phyloP scores from a whole-genome alignment of 2,113 vertebrate species.

The Sminthopsis crassicaudata region DNA sequence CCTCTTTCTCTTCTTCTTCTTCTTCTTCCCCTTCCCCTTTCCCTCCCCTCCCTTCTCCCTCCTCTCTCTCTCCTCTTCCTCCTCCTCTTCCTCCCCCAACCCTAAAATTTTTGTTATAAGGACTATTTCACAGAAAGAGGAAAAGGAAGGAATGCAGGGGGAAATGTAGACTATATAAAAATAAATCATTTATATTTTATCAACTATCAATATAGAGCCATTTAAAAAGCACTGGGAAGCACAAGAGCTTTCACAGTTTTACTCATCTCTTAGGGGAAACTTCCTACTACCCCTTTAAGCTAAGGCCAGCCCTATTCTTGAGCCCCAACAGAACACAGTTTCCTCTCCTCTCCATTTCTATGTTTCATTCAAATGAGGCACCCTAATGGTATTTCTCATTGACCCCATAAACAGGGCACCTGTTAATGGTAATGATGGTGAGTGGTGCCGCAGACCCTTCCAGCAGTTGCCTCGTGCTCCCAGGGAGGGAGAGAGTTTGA shows the following conservation, averaged over 20 bases:
- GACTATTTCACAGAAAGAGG: background rate
- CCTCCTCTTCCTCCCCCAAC: background rate
- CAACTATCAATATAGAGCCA: background rate
- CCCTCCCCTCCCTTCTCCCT: background rate
- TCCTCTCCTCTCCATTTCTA: background rate
- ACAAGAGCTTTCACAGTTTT: background rate
- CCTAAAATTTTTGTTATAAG: background rate
- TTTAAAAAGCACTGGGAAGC: background rate
- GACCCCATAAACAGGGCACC: background rate
- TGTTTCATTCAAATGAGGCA: background rate
- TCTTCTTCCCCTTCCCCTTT: too few relatives aligned
- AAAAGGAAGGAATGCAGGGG: background rate
- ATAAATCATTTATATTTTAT: background rate
- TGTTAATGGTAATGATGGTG: background rate
- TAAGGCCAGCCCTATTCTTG: background rate
- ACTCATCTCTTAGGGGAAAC: conserved; percentile 4
- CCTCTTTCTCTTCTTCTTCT: too few relatives aligned
- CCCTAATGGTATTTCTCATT: background rate
- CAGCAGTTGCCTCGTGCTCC: background rate
- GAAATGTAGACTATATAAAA: background rate
- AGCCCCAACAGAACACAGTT: background rate
- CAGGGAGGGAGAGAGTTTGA: background rate
- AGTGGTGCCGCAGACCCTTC: conserved; percentile 22
- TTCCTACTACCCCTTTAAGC: background rate
- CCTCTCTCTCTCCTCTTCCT: fast-evolving